Evolutionary conservation across 2,113 vertebrate genomes (phyloP), one percentile per base, ranked within the genome.

Genomic region (Delphinapterus leucas): DNA sequence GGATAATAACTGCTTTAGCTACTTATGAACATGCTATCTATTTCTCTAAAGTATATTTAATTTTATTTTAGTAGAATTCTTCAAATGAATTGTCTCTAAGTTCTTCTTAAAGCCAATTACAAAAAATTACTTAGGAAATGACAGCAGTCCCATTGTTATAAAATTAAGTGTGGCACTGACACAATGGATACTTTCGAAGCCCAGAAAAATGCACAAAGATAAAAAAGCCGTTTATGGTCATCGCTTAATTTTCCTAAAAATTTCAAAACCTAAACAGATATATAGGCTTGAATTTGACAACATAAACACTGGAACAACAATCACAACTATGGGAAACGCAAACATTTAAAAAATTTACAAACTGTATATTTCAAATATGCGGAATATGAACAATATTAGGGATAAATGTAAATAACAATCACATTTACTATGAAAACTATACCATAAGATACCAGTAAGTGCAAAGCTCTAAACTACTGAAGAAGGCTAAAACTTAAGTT

Each of bases 121-220:
- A 95, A 74, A 90, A 60, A 23, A 90, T 33, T 47, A 68, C 33
- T 93, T 96, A 90, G 84, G 28, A 95, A 97, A 95, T 79, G 6
- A 92, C 10, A 85, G 36, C 25, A 73, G 23, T 81, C 8, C 8
- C 38, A 20, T 33, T 73, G 31, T 47, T 70, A 84, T 80, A 92
- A 95, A 96, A 80, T 77, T 84, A 87, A 88, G 28, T 65, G n/a
- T 26, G 23, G 21, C 15, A 63, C 65, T 53, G 44, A 89, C 12
- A 58, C 38, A 41, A 26, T 83, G 21, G 11, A 38, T 49, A 76
- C 7, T 86, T 84, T 93, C 10, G 81, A 91, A 96, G 18, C 36
- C 11, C 68, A 92, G 38, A 67, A 80, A 92, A 91, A 68, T 47
- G 26, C 21, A 61, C 26, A 44, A 91, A 96, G 60, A 82, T 33